Evolutionary conservation across 2,797 vertebrate species (phyloP), one percentile per base, ranked within the genome.

Genomic region (Pelodytes ibericus): DNA sequence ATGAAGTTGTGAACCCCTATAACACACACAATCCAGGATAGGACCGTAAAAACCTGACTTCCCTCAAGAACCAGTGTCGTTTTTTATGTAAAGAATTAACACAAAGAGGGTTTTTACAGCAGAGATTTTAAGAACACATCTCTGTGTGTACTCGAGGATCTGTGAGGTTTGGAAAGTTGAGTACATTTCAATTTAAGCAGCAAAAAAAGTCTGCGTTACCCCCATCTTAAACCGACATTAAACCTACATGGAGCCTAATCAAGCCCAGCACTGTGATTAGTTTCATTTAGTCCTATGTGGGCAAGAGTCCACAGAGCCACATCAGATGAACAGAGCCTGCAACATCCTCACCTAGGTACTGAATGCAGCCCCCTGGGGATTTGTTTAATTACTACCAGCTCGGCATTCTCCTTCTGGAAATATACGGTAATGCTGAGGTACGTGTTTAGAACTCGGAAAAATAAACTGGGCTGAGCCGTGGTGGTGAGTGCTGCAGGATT

Each of bases 381-480:
- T 30, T 27, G 26, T 69, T 20, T 53, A 73, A 73, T 73, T 65
- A 30, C 76, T 49, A 44, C 44, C 75, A 72, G 75, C 49, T 65
- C 33, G 53, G 53, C 75, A 57, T 20, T 67, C 62, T 59, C 53
- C 27, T 39, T 56, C 76, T 79, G 76, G 71, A 79, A 79, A 79
- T 79, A 73, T 67, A 62, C 70, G 13, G 47, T 73, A 79, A 79
- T 72, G 76, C 61, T 71, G 63, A 79, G 76, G 41, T 79, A 79
- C 76, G 76, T 68, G 76, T 79, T 79, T 56, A 79, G 64, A 27
- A 36, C 71, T 73, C 71, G 76, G 76, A 79, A 79, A 79, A 79
- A 79, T 73, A 73, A 79, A 73, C 76, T 51, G 18, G 41, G 18
- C 62, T 22, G 69, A 56, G 62, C 69, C 20, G 62, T 18, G 63